These are phyloP conservation scores for Dysmachus trigonus DNA, from an alignment of 2,888 invertebrate species.

Conservation along the genomic window DNA sequence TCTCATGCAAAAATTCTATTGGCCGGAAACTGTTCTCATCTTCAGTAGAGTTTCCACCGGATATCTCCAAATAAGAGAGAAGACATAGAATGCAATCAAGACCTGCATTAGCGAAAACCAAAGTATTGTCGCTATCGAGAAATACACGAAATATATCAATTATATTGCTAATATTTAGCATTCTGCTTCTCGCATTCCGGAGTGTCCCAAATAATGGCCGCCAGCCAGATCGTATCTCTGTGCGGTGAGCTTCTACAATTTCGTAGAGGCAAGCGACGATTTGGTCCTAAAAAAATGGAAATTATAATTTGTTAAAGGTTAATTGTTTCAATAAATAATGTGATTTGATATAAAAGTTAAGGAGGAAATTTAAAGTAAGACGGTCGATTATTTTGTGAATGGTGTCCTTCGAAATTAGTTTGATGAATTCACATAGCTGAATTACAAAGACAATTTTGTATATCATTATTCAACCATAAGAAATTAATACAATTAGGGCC, in stretches of 20 bases:
- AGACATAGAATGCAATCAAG: conserved; percentile 93
- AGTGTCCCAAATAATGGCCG: conserved; percentile 93
- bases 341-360: too few relatives aligned
- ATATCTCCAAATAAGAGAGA: conserved; percentile 69
- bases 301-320: not conserved
- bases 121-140: conserved; percentile 88
- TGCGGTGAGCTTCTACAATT: conserved; percentile 92
- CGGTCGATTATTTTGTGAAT: too few relatives aligned
- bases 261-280: conserved; percentile 95
- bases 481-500: too few relatives aligned
- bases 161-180: conserved; percentile 71
- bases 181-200: conserved; percentile 80
- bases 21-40: conserved; percentile 67
- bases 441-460: too few relatives aligned
- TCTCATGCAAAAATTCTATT: conserved; percentile 70
- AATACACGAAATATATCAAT: conserved; percentile 94
- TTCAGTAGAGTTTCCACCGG: conserved; percentile 72
- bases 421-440: too few relatives aligned
- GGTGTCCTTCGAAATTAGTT: too few relatives aligned
- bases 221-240: conserved; percentile 96
- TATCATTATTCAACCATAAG: too few relatives aligned
- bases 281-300: conserved; percentile 71
- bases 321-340: too few relatives aligned
- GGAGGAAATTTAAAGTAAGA: too few relatives aligned
- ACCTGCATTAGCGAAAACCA: conserved; percentile 94